A percentile compares a stretch with the other conserved stretches of the same genome.
These are phyloP conservation scores for Plestiodon gilberti DNA, from an alignment of 2,113 vertebrate genomes.

Conservation along the genomic window DNA sequence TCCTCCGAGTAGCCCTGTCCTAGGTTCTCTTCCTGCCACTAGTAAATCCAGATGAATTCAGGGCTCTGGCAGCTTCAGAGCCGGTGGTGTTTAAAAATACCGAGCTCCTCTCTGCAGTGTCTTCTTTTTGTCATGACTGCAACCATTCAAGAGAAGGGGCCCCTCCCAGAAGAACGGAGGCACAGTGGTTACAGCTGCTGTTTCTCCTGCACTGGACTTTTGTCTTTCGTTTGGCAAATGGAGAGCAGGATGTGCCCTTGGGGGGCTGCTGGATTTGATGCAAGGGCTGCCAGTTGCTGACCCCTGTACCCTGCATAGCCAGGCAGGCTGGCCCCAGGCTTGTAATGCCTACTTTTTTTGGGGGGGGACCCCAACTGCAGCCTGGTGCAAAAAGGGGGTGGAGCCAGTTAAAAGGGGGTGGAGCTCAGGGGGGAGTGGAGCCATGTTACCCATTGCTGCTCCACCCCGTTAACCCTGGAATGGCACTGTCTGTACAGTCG, in stretches of 20 bases:
- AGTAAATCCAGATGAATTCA: not conserved
- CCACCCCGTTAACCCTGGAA: too few relatives aligned
- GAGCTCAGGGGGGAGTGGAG: too few relatives aligned
- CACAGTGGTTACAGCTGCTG: too few relatives aligned
- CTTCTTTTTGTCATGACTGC: not conserved
- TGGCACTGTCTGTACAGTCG: too few relatives aligned
- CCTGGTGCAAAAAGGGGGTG: too few relatives aligned
- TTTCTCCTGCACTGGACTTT: not conserved
- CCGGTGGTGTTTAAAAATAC: not conserved
- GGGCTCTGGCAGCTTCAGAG: not conserved
- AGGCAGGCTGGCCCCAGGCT: too few relatives aligned
- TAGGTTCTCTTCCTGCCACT: not conserved
- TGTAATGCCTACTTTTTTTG: too few relatives aligned
- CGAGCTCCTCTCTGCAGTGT: not conserved
- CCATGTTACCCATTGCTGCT: too few relatives aligned
- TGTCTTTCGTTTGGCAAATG: not conserved
- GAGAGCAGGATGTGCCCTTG: accelerated
- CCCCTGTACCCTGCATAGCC: not conserved
- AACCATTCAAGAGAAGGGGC: not conserved
- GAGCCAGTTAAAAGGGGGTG: too few relatives aligned
- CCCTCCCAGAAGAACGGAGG: too few relatives aligned
- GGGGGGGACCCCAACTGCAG: too few relatives aligned
- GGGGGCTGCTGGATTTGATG: accelerated
- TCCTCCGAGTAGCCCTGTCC: too few relatives aligned
- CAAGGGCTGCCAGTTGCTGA: not conserved